These are phyloP conservation scores for Cherax destructor DNA, from an alignment of 1,140 invertebrate genomes.

Conservation along the genomic window DNA sequence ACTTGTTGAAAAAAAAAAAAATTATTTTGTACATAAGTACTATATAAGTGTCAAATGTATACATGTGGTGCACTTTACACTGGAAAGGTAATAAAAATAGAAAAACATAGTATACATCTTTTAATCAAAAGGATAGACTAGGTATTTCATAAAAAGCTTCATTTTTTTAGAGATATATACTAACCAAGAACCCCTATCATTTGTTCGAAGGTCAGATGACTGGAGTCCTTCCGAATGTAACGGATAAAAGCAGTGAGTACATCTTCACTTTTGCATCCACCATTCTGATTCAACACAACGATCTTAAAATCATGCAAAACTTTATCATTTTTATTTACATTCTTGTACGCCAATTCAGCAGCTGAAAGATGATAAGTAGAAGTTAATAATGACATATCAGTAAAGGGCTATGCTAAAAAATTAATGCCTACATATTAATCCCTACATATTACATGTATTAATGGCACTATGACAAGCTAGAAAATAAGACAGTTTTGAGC, in stretches of 20 bases:
- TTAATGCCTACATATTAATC: neutral
- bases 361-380: constrained; percentile 75
- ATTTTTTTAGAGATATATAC: neutral
- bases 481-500: neutral
- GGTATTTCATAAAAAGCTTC: too few relatives aligned
- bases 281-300: constrained; percentile 80
- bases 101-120: too few relatives aligned
- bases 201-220: constrained; percentile 72
- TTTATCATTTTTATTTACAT: constrained; percentile 81
- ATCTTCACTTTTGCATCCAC: constrained; percentile 84
- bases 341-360: constrained; percentile 81
- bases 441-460: neutral
- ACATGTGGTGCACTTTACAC: too few relatives aligned
- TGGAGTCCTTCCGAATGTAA: constrained; percentile 78
- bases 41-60: too few relatives aligned
- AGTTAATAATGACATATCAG: neutral
- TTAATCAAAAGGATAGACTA: too few relatives aligned
- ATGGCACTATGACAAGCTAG: neutral
- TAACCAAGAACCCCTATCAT: constrained; percentile 83
- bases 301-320: constrained; percentile 82
- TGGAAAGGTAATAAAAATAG: too few relatives aligned
- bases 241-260: constrained; percentile 88
- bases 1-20: too few relatives aligned
- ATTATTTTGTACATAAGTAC: too few relatives aligned
- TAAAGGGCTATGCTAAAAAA: neutral